Evolutionary conservation across 2,888 invertebrate species (phyloP).

Genomic region (Xylocampa areola): DNA sequence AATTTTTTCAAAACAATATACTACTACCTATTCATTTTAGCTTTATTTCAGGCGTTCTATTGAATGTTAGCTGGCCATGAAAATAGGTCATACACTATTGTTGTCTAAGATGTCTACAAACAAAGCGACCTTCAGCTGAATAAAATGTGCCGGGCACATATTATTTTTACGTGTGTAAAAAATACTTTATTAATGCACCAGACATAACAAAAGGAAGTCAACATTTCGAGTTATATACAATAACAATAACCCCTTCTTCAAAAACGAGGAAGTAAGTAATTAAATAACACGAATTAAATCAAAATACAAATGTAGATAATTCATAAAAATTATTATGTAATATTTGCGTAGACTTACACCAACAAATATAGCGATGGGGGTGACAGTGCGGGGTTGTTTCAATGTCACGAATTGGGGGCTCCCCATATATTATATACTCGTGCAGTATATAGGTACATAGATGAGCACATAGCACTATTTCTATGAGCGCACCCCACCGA

Average conservation of each 20-base stretch:
- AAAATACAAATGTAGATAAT: background rate
- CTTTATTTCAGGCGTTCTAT: constrained; percentile 9
- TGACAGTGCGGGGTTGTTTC: constrained; percentile 68
- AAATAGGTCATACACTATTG: constrained; percentile 18
- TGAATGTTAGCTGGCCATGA: constrained; percentile 7
- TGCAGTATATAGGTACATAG: constrained; percentile 80
- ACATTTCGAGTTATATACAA: background rate
- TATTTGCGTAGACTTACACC: constrained; percentile 11
- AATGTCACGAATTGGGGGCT: constrained; percentile 85
- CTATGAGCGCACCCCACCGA: constrained; percentile 89
- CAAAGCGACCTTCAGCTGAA: background rate
- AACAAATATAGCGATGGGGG: constrained; percentile 37
- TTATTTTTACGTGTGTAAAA: background rate
- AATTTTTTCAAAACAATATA: too few relatives aligned
- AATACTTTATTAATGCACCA: background rate
- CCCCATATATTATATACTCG: constrained; percentile 77
- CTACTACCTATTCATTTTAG: too few relatives aligned
- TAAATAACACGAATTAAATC: too few relatives aligned
- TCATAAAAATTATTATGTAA: constrained; percentile 5
- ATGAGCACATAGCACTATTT: constrained; percentile 86
- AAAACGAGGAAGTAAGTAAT: background rate
- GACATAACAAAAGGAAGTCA: background rate
- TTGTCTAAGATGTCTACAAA: background rate
- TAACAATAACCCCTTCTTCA: background rate
- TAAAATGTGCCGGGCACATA: background rate